Conservation (phyloP, 2,797 vertebrate species). For the Gambelia wislizenii region DNA sequence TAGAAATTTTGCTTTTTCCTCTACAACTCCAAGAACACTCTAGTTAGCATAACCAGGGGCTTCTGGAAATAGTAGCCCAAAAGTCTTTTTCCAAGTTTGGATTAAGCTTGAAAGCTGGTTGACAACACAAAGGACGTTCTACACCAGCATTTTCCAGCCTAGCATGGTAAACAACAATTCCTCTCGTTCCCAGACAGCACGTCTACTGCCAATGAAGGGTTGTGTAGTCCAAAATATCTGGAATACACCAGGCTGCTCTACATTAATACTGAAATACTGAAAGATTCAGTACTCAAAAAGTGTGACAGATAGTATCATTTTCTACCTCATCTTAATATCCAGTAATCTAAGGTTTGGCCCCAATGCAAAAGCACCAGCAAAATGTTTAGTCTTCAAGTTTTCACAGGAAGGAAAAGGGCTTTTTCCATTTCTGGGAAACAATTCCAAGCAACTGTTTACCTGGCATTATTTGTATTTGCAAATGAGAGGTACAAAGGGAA, state of each 20-base stretch:
- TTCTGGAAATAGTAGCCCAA: too few species aligned
- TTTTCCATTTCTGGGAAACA: background rate
- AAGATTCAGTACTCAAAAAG: background rate
- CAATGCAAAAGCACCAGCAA: background rate
- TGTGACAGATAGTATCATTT: background rate
- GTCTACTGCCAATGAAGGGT: background rate
- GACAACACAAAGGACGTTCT: too few species aligned
- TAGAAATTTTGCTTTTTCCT: too few species aligned
- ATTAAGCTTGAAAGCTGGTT: background rate
- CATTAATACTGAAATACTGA: slow-evolving; percentile 41
- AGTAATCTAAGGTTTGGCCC: slow-evolving; percentile 42
- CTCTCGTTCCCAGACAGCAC: background rate
- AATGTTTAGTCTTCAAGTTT: slow-evolving; percentile 34
- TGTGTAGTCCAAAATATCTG: background rate
- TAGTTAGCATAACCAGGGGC: too few species aligned
- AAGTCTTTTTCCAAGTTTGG: too few species aligned
- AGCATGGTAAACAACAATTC: background rate
- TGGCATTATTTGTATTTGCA: background rate
- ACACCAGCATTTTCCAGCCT: background rate
- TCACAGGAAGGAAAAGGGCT: background rate
- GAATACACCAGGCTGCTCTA: background rate
- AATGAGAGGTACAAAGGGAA: background rate
- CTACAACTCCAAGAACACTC: too few species aligned
- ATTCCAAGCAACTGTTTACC: rapidly evolving
- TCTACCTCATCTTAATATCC: slow-evolving; percentile 9